Evolutionary conservation across 2,113 vertebrate species (phyloP).

Genomic region (Etheostoma spectabile): DNA sequence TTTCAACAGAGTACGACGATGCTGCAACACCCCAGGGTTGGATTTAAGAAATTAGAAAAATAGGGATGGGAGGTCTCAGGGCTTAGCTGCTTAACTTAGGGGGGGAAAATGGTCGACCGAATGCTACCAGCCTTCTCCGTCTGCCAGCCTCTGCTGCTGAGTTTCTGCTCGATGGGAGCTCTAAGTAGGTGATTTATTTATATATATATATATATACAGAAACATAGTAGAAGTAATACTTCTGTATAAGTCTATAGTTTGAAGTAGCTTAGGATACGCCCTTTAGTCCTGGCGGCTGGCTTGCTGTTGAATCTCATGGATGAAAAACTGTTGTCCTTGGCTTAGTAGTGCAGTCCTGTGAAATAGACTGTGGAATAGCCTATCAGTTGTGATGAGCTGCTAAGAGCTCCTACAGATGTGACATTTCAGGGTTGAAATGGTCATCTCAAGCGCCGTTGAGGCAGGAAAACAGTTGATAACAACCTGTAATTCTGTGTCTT

Average conservation of each 20-base stretch:
- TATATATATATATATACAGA: background rate
- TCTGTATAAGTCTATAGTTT: background rate
- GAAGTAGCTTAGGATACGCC: background rate
- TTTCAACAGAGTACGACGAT: background rate
- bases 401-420: constrained; percentile 44
- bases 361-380: constrained; percentile 44
- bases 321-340: constrained; percentile 10
- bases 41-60: constrained; percentile 15
- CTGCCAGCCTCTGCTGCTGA: constrained; percentile 65
- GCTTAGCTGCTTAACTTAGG: constrained; percentile 32
- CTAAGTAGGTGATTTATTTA: constrained; percentile 65
- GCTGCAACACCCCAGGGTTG: constrained; percentile 1
- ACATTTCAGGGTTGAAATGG: constrained; percentile 55
- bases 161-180: constrained; percentile 61
- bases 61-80: constrained; percentile 7
- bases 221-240: constrained; percentile 2
- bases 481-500: constrained; percentile 14
- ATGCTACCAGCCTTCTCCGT: constrained; percentile 46
- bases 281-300: background rate
- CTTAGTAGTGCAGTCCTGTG: constrained; percentile 35
- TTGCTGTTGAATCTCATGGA: constrained; percentile 33
- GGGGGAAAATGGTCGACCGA: constrained; percentile 55
- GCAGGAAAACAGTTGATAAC: constrained; percentile 44
- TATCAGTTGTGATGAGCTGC: constrained; percentile 32
- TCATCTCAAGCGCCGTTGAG: constrained; percentile 34